Conservation (phyloP, 1,140 invertebrate species). For the Himalopsyche phryganea region DNA sequence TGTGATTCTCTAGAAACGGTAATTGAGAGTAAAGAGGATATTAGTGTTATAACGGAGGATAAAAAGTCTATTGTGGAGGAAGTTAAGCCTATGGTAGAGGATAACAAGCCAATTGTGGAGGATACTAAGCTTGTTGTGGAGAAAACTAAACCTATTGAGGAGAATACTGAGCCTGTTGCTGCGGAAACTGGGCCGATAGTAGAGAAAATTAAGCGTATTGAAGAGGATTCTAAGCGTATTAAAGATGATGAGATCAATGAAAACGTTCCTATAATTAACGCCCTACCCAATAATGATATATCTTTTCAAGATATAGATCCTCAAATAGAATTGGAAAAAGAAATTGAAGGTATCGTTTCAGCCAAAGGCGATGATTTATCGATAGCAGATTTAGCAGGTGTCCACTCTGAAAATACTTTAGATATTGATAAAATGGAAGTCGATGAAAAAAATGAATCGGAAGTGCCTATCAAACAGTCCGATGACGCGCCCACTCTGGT, state of each 20-base stretch:
- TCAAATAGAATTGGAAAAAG: constrained; percentile 30
- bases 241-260: neutral
- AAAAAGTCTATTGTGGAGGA: no score
- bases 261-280: neutral
- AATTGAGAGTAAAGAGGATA: constrained; percentile 7
- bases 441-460: constrained; percentile 33
- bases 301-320: constrained; percentile 16
- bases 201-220: constrained; percentile 3
- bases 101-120: no score
- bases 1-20: neutral
- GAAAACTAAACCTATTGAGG: no score
- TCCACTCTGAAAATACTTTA: constrained; percentile 5
- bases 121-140: no score
- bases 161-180: no score
- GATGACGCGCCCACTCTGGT: constrained; percentile 12
- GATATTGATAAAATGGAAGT: neutral
- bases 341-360: constrained; percentile 26
- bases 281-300: constrained; percentile 2
- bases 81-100: no score
- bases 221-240: neutral
- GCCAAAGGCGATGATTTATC: constrained; percentile 21
- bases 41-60: no score
- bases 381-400: constrained; percentile 31
- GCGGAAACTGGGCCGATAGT: no score
- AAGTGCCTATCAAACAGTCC: constrained; percentile 18